Base-by-base conservation (phyloP, 2,888 invertebrate genomes). In the Ganaspis brasiliensis region DNA sequence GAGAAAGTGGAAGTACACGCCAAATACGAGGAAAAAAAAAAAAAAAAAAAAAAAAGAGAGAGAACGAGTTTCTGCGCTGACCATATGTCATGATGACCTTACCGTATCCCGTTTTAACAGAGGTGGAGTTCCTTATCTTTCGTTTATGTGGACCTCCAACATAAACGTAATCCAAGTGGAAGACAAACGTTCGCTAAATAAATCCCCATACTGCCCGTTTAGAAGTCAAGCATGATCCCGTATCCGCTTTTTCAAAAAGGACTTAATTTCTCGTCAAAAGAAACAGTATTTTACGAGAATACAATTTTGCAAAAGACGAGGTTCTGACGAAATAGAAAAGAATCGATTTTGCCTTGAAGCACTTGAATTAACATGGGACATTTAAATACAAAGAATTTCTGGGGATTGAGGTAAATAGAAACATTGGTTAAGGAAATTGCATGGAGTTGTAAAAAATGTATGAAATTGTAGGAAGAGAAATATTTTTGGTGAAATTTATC, bases 131-230 rank as follows among this genome's bases (percentile, higher is more conserved):
- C 40, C 40, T 67, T 87, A 87, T 88, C 87, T 88, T 86, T 82
- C 86, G 86, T 86, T 87, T 85, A 86, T 86, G 81, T 83, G 82
- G 55, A 63, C 72, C 55, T 52, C 45, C 57, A 40, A 14, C 83
- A 83, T 83, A 80, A 83, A 79, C 77, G 83, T 87, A 87, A 87
- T 85, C 86, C 88, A 82, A 84, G 85, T 83, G 86, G 86, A 88
- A 88, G 88, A 86, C 83, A 86, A 86, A 87, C 87, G 86, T 83
- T 80, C 83, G 82, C 86, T 86, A 87, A 87, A 87, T 87, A 87
- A 87, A 87, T 86, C 85, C 83, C 31, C 31, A 31, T 31, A 31
- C 31, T 31, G 3, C 31, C 31, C 6, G 3, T 31, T n/a, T n/a
- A n/a, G n/a, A n/a, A n/a, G n/a, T n/a, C n/a, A n/a, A n/a, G n/a